Percentiles rank a stretch among this genome's conserved stretches.
phyloP scores from a whole-genome alignment of 2,888 invertebrate genomes.

The Encarsia formosa region DNA sequence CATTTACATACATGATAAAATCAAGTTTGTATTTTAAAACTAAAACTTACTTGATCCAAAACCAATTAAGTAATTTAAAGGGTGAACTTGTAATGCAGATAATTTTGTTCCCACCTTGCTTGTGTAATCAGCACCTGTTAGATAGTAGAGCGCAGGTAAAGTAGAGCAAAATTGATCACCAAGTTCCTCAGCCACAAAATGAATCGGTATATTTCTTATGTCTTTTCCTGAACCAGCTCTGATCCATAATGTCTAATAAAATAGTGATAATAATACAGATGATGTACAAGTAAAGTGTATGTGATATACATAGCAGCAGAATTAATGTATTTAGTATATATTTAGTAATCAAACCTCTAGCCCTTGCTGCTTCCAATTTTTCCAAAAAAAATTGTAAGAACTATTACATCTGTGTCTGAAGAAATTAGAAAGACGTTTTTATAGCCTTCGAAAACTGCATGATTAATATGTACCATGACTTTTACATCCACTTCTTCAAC shows the following conservation, averaged over 20 bases:
- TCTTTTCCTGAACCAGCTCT: neutral
- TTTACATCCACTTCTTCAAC: constrained; percentile 6
- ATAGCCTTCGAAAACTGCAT: neutral
- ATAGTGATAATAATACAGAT: no score
- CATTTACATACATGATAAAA: neutral
- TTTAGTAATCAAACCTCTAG: neutral
- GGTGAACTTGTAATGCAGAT: constrained; percentile 1
- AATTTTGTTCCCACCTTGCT: constrained; percentile 18
- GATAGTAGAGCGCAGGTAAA: constrained; percentile 13
- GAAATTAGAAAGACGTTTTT: neutral
- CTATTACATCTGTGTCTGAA: neutral
- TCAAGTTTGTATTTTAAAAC: neutral
- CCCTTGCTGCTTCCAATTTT: neutral
- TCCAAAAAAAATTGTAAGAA: neutral
- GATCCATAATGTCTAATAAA: neutral
- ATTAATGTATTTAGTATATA: neutral
- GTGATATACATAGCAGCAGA: no score
- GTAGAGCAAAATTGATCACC: neutral
- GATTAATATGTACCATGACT: neutral
- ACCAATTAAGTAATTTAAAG: neutral
- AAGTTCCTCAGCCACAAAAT: neutral
- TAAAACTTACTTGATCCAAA: neutral
- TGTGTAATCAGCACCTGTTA: constrained; percentile 15
- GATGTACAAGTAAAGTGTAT: no score
- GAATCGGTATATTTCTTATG: neutral